A percentile compares a stretch with the other conserved stretches of the same genome.
These are phyloP conservation scores for Mesochorus sp. DNA, from an alignment of 2,888 invertebrate genomes.

Conservation along the genomic window DNA sequence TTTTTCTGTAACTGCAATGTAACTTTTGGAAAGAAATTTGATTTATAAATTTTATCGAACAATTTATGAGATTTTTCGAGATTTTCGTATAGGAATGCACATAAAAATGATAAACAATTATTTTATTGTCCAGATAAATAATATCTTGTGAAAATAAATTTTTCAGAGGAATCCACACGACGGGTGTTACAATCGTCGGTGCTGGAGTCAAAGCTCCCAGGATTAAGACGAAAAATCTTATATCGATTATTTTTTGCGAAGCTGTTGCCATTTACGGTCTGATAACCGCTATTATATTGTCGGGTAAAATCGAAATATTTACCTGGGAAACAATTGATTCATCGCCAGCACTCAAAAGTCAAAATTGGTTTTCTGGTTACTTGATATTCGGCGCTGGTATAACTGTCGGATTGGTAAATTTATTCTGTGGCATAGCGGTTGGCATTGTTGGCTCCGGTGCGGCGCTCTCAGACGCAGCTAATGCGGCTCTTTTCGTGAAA, in stretches of 20 bases:
- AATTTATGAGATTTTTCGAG: no score
- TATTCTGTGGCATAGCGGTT: constrained; percentile 97
- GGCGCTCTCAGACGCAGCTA: constrained; percentile 98
- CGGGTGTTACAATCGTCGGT: constrained; percentile 97
- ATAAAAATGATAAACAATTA: neutral
- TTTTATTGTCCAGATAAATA: no score
- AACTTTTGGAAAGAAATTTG: no score
- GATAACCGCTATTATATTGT: constrained; percentile 98
- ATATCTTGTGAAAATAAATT: no score
- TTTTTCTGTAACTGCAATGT: no score
- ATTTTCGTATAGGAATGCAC: no score
- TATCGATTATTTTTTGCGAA: constrained; percentile 99
- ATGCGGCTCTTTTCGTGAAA: constrained; percentile 97
- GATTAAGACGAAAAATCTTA: constrained; percentile 99
- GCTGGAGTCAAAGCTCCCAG: constrained; percentile 99
- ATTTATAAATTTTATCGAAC: no score
- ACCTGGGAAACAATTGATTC: constrained; percentile 29
- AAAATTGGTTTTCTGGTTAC: constrained; percentile 94
- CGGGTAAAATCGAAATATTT: constrained; percentile 88
- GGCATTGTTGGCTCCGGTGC: constrained; percentile 99
- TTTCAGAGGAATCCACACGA: constrained; percentile 96
- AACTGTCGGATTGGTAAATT: constrained; percentile 96
- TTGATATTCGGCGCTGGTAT: constrained; percentile 98
- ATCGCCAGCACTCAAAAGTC: constrained; percentile 78
- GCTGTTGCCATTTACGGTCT: constrained; percentile 99